Conservation (phyloP, 2,888 invertebrate genomes). For the Drosophila sordidula region DNA sequence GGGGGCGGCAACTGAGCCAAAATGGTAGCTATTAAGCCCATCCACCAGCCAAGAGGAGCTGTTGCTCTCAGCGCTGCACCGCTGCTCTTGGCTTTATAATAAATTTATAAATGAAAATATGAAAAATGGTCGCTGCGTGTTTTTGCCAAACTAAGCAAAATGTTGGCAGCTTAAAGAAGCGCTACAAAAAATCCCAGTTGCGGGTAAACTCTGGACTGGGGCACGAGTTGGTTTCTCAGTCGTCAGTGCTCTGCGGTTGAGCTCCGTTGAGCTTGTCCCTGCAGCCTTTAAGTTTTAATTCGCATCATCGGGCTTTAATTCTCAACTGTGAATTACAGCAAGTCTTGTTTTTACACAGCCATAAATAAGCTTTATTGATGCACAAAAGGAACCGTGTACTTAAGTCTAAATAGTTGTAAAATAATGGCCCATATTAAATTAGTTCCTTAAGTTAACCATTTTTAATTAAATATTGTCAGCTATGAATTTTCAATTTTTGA, state of each 20-base stretch:
- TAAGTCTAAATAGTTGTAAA: too few relatives aligned
- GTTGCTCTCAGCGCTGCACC: slow-evolving; percentile 21
- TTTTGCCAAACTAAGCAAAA: slow-evolving; percentile 77
- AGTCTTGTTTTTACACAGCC: neutral
- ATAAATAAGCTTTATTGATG: neutral
- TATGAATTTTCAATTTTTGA: too few relatives aligned
- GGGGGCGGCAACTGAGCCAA: neutral
- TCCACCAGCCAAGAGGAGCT: slow-evolving; percentile 39
- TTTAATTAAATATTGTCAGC: too few relatives aligned
- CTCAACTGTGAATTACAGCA: slow-evolving; percentile 4
- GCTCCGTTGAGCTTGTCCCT: slow-evolving; percentile 32
- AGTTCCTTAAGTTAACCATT: too few relatives aligned
- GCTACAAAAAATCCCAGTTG: slow-evolving; percentile 20
- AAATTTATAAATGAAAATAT: slow-evolving; percentile 82
- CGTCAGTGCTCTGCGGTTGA: slow-evolving; percentile 58
- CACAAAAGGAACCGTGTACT: too few relatives aligned
- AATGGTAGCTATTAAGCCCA: slow-evolving; percentile 69
- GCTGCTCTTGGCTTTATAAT: slow-evolving; percentile 72
- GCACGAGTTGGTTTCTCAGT: slow-evolving; percentile 13
- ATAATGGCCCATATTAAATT: too few relatives aligned
- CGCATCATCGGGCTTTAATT: neutral
- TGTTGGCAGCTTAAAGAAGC: slow-evolving; percentile 45
- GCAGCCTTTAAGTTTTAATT: neutral
- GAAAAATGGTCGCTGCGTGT: slow-evolving; percentile 81
- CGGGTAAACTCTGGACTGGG: slow-evolving; percentile 10